Percentiles rank a stretch among this genome's conserved stretches.
Evolutionary conservation across 2,888 invertebrate species (phyloP).

Genomic region (Cantharis lateralis): DNA sequence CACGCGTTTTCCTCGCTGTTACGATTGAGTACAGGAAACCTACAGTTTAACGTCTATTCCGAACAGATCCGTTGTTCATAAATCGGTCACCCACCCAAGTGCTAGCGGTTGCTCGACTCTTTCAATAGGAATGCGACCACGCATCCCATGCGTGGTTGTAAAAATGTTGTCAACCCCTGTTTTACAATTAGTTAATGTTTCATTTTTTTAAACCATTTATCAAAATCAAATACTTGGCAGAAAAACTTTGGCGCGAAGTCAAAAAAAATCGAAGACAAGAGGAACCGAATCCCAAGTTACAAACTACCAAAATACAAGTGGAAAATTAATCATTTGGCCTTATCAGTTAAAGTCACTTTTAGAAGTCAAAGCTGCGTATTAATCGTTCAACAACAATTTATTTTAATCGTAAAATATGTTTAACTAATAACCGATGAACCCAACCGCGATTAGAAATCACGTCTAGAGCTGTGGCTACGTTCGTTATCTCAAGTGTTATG

Average conservation of each 20-base stretch:
- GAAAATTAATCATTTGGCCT: neutral
- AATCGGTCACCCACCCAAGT: too few species aligned
- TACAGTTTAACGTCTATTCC: too few species aligned
- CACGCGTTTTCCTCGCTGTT: too few species aligned
- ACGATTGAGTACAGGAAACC: too few species aligned
- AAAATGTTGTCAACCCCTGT: too few species aligned
- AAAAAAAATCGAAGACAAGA: neutral
- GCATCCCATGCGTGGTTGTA: too few species aligned
- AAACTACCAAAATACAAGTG: neutral
- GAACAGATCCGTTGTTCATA: too few species aligned
- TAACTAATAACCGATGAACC: neutral
- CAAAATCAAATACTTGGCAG: neutral
- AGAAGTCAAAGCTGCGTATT: neutral
- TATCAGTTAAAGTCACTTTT: neutral
- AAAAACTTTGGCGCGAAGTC: neutral
- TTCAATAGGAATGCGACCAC: too few species aligned
- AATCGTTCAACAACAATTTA: neutral
- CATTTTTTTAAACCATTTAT: neutral
- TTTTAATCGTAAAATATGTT: neutral
- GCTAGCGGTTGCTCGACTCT: too few species aligned
- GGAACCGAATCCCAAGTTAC: neutral
- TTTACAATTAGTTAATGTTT: neutral
- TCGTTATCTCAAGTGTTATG: neutral
- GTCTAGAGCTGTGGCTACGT: neutral
- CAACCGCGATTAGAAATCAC: neutral